Percentiles rank a stretch among this genome's conserved stretches.
Conservation (phyloP, 2,888 invertebrate genomes). For the Molanna angustata region DNA sequence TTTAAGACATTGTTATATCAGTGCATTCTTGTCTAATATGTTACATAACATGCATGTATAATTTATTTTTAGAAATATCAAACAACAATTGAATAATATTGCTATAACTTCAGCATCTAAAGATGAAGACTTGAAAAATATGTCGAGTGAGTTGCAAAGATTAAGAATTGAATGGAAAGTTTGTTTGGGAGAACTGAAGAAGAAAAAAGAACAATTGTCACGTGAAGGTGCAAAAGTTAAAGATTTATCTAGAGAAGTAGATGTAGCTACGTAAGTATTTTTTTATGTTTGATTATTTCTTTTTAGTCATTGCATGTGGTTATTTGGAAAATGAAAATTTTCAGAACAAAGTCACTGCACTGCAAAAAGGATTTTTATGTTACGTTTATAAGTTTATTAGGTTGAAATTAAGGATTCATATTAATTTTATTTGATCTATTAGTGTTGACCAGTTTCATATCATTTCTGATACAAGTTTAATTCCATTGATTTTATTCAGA, state of each 20-base stretch:
- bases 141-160: conserved; percentile 41
- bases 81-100: conserved; percentile 44
- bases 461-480: too few relatives aligned
- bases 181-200: conserved; percentile 30
- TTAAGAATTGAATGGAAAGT: conserved; percentile 39
- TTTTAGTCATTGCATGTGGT: too few relatives aligned
- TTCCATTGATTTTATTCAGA: too few relatives aligned
- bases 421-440: too few relatives aligned
- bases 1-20: too few relatives aligned
- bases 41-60: background rate
- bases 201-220: conserved; percentile 39
- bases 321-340: too few relatives aligned
- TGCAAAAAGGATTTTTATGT: too few relatives aligned
- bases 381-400: too few relatives aligned
- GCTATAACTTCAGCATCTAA: conserved; percentile 39
- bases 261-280: conserved; percentile 22
- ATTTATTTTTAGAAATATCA: conserved; percentile 37
- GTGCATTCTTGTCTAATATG: too few relatives aligned
- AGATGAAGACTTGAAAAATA: conserved; percentile 42
- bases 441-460: too few relatives aligned
- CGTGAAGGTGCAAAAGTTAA: conserved; percentile 43
- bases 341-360: too few relatives aligned
- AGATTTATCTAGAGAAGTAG: conserved; percentile 35
- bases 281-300: background rate
- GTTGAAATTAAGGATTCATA: too few relatives aligned